Percentiles rank a stretch among this genome's conserved stretches.
Evolutionary conservation across 2,888 invertebrate genomes (phyloP).

Genomic region (Helobdella robusta): DNA sequence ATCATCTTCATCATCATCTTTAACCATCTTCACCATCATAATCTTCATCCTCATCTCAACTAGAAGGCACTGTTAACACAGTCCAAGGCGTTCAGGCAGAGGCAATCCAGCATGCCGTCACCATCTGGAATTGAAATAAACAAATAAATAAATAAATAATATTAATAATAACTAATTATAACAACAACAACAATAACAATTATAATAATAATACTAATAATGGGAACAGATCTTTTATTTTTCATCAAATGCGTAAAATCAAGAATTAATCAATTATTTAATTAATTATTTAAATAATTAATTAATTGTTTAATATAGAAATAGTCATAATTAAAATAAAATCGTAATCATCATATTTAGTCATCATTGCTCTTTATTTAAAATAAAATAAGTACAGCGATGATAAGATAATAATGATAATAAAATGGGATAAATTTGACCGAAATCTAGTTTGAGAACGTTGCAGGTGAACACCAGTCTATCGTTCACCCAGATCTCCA

Average conservation of each 20-base stretch:
- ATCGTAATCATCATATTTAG: no score
- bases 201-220: no score
- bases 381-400: no score
- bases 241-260: no score
- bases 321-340: no score
- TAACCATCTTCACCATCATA: background rate
- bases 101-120: constrained; percentile 21
- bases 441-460: constrained; percentile 19
- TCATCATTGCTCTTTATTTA: no score
- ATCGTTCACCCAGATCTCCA: constrained; percentile 18
- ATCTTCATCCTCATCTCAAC: background rate
- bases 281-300: background rate
- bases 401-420: no score
- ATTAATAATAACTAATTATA: no score
- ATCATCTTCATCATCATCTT: background rate
- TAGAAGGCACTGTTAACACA: background rate
- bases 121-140: constrained; percentile 7
- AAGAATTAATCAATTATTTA: background rate
- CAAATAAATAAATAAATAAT: no score
- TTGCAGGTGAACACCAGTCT: constrained; percentile 14
- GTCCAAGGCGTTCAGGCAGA: constrained; percentile 17
- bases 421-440: background rate
- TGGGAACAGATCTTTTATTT: no score
- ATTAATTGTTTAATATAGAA: background rate
- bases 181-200: no score